Evolutionary conservation across 2,888 invertebrate species (phyloP).

Genomic region (Stenodera caucasica): DNA sequence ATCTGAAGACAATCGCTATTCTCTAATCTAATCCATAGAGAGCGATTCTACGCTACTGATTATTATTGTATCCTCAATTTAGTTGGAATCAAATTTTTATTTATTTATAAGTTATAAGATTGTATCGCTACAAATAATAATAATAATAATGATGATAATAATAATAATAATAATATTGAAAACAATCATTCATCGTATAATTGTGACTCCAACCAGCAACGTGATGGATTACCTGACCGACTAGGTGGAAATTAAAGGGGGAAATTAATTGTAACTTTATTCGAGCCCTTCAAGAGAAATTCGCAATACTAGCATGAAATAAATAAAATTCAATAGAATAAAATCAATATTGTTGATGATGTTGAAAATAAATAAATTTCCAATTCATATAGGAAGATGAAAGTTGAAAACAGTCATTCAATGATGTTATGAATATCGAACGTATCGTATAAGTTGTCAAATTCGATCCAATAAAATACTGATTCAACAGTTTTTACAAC

Average conservation of each 20-base stretch:
- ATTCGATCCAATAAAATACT: constrained; percentile 1
- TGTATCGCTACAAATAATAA: too few species aligned
- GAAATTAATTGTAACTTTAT: too few species aligned
- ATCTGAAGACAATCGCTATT: not conserved
- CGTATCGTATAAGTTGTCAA: not conserved
- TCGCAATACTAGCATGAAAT: too few species aligned
- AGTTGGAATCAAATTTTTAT: not conserved
- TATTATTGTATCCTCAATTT: not conserved
- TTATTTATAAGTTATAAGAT: not conserved
- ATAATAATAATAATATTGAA: too few species aligned
- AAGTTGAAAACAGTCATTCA: constrained; percentile 21
- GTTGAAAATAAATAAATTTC: not conserved
- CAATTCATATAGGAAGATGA: constrained; percentile 8
- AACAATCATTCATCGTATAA: too few species aligned
- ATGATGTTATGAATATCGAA: constrained; percentile 21
- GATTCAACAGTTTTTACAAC: constrained; percentile 16
- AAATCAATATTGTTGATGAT: too few species aligned
- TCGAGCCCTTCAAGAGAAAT: too few species aligned
- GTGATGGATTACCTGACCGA: constrained; percentile 11
- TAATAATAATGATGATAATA: too few species aligned
- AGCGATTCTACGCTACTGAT: not conserved
- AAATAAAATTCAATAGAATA: too few species aligned
- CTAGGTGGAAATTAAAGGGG: constrained; percentile 6
- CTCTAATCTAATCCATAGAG: not conserved
- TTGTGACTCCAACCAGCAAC: not conserved